Conservation (phyloP, 2,113 vertebrate genomes). For the Halichoerus grypus region DNA sequence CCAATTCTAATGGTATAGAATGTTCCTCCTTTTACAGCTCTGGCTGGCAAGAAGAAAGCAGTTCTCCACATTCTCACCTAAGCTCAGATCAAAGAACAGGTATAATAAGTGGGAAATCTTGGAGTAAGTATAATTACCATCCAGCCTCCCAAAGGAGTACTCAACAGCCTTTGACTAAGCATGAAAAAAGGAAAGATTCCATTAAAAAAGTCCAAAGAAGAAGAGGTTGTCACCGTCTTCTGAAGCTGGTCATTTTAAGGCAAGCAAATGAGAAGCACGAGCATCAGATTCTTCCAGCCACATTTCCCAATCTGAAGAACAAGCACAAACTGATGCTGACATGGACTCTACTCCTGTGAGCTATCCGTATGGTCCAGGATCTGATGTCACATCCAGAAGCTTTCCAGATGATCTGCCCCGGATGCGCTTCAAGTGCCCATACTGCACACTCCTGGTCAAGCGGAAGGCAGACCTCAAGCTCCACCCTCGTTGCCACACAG, state of each 20-base stretch:
- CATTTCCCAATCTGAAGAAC: constrained; percentile 67
- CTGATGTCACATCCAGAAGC: constrained; percentile 75
- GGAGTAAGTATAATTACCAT: constrained; percentile 86
- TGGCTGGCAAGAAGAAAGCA: constrained; percentile 85
- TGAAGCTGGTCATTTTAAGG: constrained; percentile 70
- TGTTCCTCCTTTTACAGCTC: constrained; percentile 81
- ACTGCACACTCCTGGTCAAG: constrained; percentile 98
- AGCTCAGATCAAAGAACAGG: constrained; percentile 79
- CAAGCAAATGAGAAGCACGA: constrained; percentile 83
- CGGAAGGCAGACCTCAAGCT: constrained; percentile 98
- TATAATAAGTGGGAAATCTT: constrained; percentile 79
- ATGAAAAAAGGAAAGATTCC: constrained; percentile 81
- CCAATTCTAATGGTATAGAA: constrained; percentile 85
- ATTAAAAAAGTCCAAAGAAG: constrained; percentile 74
- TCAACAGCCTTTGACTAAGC: constrained; percentile 76
- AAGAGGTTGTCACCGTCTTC: constrained; percentile 81
- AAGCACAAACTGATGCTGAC: constrained; percentile 72
- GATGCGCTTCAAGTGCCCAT: constrained; percentile 98
- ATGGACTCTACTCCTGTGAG: constrained; percentile 50
- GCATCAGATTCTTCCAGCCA: constrained; percentile 68
- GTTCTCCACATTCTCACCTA: constrained; percentile 80
- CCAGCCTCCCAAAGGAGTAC: constrained; percentile 73
- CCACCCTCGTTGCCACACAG: constrained; percentile 97
- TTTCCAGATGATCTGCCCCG: constrained; percentile 92
- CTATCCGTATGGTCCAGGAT: constrained; percentile 36